These are phyloP conservation scores for Paguma larvata DNA, from an alignment of 2,797 vertebrate genomes.

Conservation along the genomic window DNA sequence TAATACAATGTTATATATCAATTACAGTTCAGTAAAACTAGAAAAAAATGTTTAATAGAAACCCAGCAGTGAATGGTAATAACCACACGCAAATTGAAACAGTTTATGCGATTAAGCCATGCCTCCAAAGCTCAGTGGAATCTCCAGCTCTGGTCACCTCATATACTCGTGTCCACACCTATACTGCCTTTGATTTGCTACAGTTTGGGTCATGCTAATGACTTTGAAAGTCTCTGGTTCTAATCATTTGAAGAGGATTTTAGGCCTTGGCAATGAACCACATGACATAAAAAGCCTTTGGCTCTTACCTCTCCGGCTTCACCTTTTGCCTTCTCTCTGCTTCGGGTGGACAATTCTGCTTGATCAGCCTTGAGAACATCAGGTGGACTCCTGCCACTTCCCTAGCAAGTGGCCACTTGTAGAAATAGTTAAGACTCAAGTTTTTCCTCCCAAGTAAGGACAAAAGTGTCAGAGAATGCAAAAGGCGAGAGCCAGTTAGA, in stretches of 20 bases:
- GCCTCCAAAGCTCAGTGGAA: background rate
- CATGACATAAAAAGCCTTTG: background rate
- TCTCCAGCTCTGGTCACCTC: background rate
- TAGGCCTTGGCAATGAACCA: background rate
- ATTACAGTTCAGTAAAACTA: background rate
- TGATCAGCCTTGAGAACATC: background rate
- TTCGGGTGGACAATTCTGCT: background rate
- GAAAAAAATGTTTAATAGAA: background rate
- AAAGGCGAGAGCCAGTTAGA: background rate
- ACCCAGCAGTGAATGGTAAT: background rate
- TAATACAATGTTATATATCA: background rate
- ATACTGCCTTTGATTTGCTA: background rate
- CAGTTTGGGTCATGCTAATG: background rate
- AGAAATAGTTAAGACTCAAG: background rate
- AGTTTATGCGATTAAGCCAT: background rate
- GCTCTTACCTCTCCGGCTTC: background rate
- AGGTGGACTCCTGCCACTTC: background rate
- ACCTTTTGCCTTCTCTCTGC: background rate
- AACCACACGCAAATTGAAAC: background rate
- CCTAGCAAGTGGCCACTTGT: background rate
- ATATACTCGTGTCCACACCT: background rate
- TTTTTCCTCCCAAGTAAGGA: background rate
- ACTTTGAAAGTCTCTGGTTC: background rate
- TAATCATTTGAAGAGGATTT: background rate
- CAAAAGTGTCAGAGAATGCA: background rate